phyloP scores from a whole-genome alignment of 2,888 invertebrate genomes.

The Smittia aterrima region DNA sequence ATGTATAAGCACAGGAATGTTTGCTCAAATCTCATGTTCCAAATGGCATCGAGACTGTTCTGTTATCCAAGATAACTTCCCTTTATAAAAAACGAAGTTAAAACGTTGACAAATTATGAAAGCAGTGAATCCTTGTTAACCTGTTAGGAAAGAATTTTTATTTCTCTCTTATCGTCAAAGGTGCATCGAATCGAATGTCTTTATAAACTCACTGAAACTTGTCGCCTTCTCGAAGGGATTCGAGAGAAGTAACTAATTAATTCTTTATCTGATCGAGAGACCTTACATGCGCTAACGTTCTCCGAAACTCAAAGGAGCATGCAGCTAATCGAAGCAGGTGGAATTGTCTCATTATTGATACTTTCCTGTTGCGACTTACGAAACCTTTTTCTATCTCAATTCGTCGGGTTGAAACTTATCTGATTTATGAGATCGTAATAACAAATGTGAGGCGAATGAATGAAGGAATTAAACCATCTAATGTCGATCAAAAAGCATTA shows the following conservation, averaged over 20 bases:
- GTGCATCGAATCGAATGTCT: conserved; percentile 8
- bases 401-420: background rate
- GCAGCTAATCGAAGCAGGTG: conserved; percentile 11
- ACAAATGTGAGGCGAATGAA: background rate
- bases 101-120: background rate
- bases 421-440: conserved; percentile 4
- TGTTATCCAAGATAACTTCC: background rate
- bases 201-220: conserved; percentile 2
- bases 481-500: conserved; percentile 2
- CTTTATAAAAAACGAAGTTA: background rate
- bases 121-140: background rate
- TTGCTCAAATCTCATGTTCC: background rate
- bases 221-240: background rate
- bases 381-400: background rate
- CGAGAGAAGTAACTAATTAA: background rate
- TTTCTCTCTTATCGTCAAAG: background rate
- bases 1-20: background rate
- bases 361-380: background rate
- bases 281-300: background rate
- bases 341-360: background rate
- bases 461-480: conserved; percentile 3
- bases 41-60: background rate
- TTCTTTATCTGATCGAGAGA: background rate
- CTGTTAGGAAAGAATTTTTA: conserved; percentile 4
- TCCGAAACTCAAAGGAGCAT: background rate